Evolutionary conservation across 2,113 vertebrate genomes (phyloP).

Genomic region (Naja naja): DNA sequence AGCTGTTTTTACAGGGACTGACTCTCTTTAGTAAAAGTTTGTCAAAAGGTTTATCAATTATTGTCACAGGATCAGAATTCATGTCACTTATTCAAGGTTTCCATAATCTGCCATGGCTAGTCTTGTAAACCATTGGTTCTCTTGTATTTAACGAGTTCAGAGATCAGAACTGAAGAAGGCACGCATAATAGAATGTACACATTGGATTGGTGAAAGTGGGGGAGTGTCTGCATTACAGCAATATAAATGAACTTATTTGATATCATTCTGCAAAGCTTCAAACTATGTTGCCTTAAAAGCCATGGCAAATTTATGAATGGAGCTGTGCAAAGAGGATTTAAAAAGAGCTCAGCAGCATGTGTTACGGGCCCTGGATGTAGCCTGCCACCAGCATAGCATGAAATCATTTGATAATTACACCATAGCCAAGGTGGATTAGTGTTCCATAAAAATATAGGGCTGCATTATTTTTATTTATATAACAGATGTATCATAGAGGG

Average conservation of each 20-base stretch:
- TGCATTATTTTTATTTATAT: constrained; percentile 70
- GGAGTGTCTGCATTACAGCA: constrained; percentile 43
- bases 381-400: constrained; percentile 69
- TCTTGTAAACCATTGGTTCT: not conserved
- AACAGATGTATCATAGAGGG: constrained; percentile 63
- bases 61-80: not conserved
- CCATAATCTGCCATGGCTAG: not conserved
- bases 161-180: not conserved
- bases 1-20: not conserved
- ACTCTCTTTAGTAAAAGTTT: not conserved
- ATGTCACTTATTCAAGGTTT: not conserved
- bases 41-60: not conserved
- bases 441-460: constrained; percentile 64
- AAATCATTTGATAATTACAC: constrained; percentile 70
- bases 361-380: constrained; percentile 59
- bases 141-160: not conserved
- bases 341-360: constrained; percentile 68
- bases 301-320: constrained; percentile 72
- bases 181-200: constrained; percentile 17
- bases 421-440: constrained; percentile 59
- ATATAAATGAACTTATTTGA: constrained; percentile 49
- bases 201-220: constrained; percentile 44
- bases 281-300: constrained; percentile 66
- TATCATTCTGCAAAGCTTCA: constrained; percentile 61
- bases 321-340: constrained; percentile 66